Conservation (phyloP, 2,888 invertebrate species). For the Dryadula phaetusa region DNA sequence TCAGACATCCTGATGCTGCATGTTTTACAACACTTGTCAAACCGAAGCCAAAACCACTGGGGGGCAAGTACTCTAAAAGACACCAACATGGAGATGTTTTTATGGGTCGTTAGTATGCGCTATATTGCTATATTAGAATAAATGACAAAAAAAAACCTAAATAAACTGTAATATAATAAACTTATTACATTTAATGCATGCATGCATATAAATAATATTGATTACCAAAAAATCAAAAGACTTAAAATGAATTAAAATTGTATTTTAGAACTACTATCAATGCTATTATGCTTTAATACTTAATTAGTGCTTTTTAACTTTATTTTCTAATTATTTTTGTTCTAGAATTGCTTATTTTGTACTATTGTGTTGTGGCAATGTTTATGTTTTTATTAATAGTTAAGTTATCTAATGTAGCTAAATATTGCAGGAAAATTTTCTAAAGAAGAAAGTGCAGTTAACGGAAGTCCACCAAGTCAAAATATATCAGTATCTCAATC, state of each 20-base stretch:
- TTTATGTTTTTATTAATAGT: not conserved
- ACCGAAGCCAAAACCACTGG: conserved; percentile 91
- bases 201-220: too few relatives aligned
- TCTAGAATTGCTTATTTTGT: too few relatives aligned
- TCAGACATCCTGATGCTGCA: conserved; percentile 95
- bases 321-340: too few relatives aligned
- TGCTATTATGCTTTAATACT: not conserved
- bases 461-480: conserved; percentile 87
- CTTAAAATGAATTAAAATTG: too few relatives aligned
- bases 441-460: conserved; percentile 71
- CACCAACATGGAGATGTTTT: conserved; percentile 88
- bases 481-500: conserved; percentile 80
- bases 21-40: conserved; percentile 98
- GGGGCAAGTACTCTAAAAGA: conserved; percentile 84
- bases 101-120: conserved; percentile 86
- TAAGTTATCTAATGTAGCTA: not conserved
- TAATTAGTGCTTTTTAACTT: too few relatives aligned
- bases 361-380: not conserved
- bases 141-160: too few relatives aligned
- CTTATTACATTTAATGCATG: too few relatives aligned
- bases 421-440: conserved; percentile 71
- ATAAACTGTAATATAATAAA: too few relatives aligned
- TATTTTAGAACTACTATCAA: too few relatives aligned
- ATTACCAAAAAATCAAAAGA: too few relatives aligned
- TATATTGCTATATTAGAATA: not conserved